Base-by-base conservation (phyloP, 2,113 vertebrate genomes). In the Tursiops truncatus region DNA sequence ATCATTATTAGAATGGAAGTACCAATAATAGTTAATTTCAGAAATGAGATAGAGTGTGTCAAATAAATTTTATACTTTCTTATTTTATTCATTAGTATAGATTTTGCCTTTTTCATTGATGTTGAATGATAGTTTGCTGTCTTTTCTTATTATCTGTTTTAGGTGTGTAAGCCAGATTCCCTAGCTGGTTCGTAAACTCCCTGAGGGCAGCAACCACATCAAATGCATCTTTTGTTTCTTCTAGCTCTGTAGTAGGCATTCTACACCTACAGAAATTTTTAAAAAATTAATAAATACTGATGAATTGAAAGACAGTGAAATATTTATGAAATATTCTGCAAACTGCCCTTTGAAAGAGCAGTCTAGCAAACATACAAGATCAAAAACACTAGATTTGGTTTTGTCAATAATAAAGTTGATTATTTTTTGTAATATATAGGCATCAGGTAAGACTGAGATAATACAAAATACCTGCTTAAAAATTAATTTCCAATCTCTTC, bases 401-500 rank as follows among this genome's bases (percentile, higher is more conserved):
- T 87, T 95, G 7, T 89, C 74, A 89, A 2, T 74, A 92, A 95
- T 83, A n/a, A 84, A 91, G 53, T 47, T 96, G 53, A 67, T 89
- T 95, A 91, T 58, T 89, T 92, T 58, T 92, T 96, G 38, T 67
- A 33, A 73, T 71, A 84, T 25, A 25, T 73, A 33, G 2, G n/a
- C 44, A 94, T 81, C 87, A 81, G 36, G 20, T 96, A 97, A 82
- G 28, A 81, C 82, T 86, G 53, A 82, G 33, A 89, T 83, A 77
- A 93, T 84, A 7, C 56, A 92, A 91, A 96, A 89, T 83, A 92
- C 58, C 11, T 25, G 80, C 90, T 96, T 74, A 94, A n/a, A 96
- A 95, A 90, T 95, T 98, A 97, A 96, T 92, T 95, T 97, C 10
- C 41, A 92, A 67, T 97, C 63, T 90, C 50, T 73, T 96, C 60